phyloP scores from a whole-genome alignment of 2,113 vertebrate species.

The Poeciliopsis prolifica region DNA sequence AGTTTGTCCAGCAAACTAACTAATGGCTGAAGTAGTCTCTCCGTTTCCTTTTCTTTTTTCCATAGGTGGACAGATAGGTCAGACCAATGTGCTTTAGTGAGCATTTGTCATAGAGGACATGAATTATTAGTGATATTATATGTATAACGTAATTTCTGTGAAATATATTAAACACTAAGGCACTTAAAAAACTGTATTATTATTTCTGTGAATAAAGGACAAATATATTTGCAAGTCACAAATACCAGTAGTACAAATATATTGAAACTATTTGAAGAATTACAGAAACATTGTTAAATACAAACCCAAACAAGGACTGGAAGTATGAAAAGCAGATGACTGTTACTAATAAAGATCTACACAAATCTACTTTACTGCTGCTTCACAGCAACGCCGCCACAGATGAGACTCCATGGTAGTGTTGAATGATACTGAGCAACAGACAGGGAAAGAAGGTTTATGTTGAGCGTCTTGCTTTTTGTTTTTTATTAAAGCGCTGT shows the following conservation, averaged over 20 bases:
- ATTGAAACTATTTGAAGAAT: too few relatives aligned
- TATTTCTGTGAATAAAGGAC: too few relatives aligned
- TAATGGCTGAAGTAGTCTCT: constrained; percentile 66
- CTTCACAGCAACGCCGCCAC: constrained; percentile 43
- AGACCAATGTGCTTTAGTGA: constrained; percentile 39
- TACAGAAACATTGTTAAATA: too few relatives aligned
- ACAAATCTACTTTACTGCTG: constrained; percentile 1
- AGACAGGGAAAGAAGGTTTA: constrained; percentile 53
- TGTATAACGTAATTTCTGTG: too few relatives aligned
- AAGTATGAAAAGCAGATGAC: too few relatives aligned
- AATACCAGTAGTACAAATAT: too few relatives aligned
- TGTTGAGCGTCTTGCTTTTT: constrained; percentile 22
- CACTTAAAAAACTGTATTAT: too few relatives aligned
- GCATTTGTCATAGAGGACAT: constrained; percentile 18
- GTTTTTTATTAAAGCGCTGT: neutral
- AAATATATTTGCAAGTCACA: too few relatives aligned
- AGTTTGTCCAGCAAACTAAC: constrained; percentile 78
- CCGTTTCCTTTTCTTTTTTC: constrained; percentile 51
- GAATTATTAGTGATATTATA: neutral
- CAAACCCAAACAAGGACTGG: too few relatives aligned
- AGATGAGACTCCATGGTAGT: constrained; percentile 34
- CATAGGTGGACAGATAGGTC: constrained; percentile 28
- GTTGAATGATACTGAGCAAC: constrained; percentile 42
- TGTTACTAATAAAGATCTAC: too few relatives aligned
- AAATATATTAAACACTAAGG: too few relatives aligned